Evolutionary conservation across 2,113 vertebrate genomes (phyloP).

Genomic region (Amblyopsis rosae): DNA sequence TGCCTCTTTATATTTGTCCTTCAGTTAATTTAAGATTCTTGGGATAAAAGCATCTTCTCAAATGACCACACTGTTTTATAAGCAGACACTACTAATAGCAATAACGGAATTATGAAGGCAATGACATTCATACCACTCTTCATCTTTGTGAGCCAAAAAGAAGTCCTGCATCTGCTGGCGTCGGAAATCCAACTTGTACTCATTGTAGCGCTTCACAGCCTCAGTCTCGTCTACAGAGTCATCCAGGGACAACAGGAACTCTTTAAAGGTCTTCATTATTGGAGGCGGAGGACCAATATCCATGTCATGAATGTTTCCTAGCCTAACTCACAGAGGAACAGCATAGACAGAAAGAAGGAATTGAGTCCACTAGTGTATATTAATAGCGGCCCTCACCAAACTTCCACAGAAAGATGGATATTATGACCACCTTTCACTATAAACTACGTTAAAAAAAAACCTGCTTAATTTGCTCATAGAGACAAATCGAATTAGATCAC

Average conservation of each 20-base stretch:
- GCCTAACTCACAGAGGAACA: slow-evolving; percentile 58
- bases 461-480: too few species aligned
- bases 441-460: too few species aligned
- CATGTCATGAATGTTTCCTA: slow-evolving; percentile 89
- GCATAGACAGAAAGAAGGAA: neutral
- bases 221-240: slow-evolving; percentile 93
- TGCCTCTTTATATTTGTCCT: too few species aligned
- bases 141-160: slow-evolving; percentile 92
- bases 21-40: too few species aligned
- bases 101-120: slow-evolving; percentile 11
- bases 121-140: slow-evolving; percentile 87
- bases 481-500: neutral
- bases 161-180: slow-evolving; percentile 96
- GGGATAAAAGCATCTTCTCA: too few species aligned
- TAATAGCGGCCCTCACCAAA: too few species aligned
- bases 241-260: slow-evolving; percentile 89
- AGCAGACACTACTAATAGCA: slow-evolving; percentile 6
- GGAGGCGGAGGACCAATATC: slow-evolving; percentile 85
- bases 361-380: too few species aligned
- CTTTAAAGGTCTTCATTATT: slow-evolving; percentile 91
- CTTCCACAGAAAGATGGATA: neutral
- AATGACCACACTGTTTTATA: neutral
- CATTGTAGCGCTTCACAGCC: slow-evolving; percentile 91
- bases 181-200: slow-evolving; percentile 91
- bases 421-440: neutral